Base-by-base conservation (phyloP, 2,113 vertebrate species). In the Alethe diademata region DNA sequence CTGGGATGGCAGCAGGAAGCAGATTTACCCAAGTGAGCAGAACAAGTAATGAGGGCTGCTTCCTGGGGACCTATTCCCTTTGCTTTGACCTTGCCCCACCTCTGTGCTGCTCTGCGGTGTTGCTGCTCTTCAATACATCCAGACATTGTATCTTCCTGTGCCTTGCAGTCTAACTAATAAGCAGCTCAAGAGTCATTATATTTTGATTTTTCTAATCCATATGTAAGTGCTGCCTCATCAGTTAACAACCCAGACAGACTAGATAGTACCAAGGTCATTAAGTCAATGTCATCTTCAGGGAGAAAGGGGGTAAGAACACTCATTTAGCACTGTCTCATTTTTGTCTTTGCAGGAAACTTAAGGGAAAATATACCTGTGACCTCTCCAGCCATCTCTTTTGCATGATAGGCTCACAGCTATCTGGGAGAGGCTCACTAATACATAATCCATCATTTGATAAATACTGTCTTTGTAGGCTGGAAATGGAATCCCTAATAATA, bases 91-190 rank as follows among this genome's bases (percentile, higher is more conserved):
- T 11, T 92, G 28, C 33, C 24, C 19, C 13, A 47, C 14, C 35
- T 26, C 42, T 81, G 17, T 65, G 31, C 47, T 88, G n/a, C 38
- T 86, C 24, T 9, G 14, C 20, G 25, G 6, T 51, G 36, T 56
- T 12, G 5, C 18, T 79, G 12, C 31, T 36, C 25, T 81, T 66
- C 61, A 43, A 1, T 54, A 33, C 13, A 64, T 51, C 35, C 43
- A 75, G 35, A 9, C 16, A 10, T 78, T 0, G 0, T 66, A 40
- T 74, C n/a, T 20, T 91, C 20, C 78, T 8, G 4, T 85, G 28
- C 11, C 19, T 56, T 67, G 33, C 26, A 47, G 15, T 42, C 26
- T 53, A 53, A 60, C 62, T 88, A 75, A 78, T 36, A 51, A 56
- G 29, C 7, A 72, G 33, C 67, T 51, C 13, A 38, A 35, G 43